Evolutionary conservation across 2,888 invertebrate genomes (phyloP), one percentile per base, ranked within the genome.

Genomic region (Drosophila rellima): DNA sequence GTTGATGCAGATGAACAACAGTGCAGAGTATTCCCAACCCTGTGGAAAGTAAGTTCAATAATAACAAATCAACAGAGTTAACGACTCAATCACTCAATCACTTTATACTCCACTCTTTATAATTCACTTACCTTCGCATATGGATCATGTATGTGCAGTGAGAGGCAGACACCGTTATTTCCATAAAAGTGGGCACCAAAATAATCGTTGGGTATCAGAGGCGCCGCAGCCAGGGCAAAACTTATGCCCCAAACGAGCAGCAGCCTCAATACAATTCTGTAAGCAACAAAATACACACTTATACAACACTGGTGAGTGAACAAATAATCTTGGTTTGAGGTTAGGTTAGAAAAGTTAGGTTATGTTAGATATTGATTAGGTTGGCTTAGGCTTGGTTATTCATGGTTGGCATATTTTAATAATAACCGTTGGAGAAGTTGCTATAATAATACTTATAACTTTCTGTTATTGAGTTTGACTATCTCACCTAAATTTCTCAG

Each of bases 21-120:
- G 90, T 0, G 94, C 94, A 0, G 94, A 94, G 78, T 94, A 95
- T 78, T 94, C 93, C 94, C 94, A 94, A 29, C 94, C 94, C 94
- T 94, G 23, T 2, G 8, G 0, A 26, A 13, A 66, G 48, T 8
- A 7, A 8, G n/a, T n/a, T n/a, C n/a, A 6, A 3, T 33, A 42
- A 15, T 31, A 18, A 13, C 11, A 37, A 3, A 51, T 4, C 13
- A 11, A 11, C 11, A 3, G 10, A 31, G 11, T 31, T 31, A 20
- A 20, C 0, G 20, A 20, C 20, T 20, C 20, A 5, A 3, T 20
- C 20, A 20, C 20, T 2, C 5, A 4, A 11, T 11, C 0, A 3
- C 11, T 20, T 3, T 13, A 2, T 45, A 15, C 37, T 6, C 2
- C 3, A 17, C 18, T 3, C 15, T 5, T 23, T 2, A 0, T 10